Base-by-base conservation (phyloP, 2,113 vertebrate genomes). In the Asarcornis scutulata region DNA sequence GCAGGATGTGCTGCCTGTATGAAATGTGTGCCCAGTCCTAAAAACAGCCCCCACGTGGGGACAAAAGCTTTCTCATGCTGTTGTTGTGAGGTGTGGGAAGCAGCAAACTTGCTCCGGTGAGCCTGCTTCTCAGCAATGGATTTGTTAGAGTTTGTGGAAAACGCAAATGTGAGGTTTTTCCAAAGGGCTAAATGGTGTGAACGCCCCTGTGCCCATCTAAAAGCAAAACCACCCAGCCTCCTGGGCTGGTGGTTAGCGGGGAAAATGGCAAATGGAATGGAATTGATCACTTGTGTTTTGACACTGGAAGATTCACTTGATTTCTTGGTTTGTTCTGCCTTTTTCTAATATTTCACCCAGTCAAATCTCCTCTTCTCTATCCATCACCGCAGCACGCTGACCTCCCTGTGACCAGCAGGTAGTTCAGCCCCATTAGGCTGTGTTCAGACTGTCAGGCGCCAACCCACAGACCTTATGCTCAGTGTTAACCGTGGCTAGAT, bases 401-500 rank as follows among this genome's bases (percentile, higher is more conserved):
- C 12, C 60, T 86, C 77, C 67, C 86, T 93, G 83, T 88, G 91
- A 26, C 40, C 12, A 2, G 11, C 86, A 64, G 86, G 71, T 32
- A 48, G 62, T 50, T 96, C 92, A 84, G 91, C 86, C 75, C 73
- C 36, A 50, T 48, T 32, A 46, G 63, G 62, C 72, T 58, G 13
- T 53, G 22, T 67, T 78, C 80, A 55, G 89, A 60, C 53, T 8
- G 14, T 77, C 44, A 87, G 71, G 67, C 86, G 56, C 29, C 20
- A 71, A 93, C 75, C 87, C 88, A 50, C n/a, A 82, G 72, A 66
- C 60, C 60, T 71, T 40, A 23, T 44, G 79, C 73, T 96, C 26
- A 26, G 3, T 68, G 80, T 92, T 87, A 85, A 72, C 94, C 88
- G 74, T 64, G 50, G 76, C 80, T 74, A 83, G 84, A 91, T 89